Evolutionary conservation across 2,113 vertebrate genomes (phyloP).

Genomic region (Synchiropus splendidus): DNA sequence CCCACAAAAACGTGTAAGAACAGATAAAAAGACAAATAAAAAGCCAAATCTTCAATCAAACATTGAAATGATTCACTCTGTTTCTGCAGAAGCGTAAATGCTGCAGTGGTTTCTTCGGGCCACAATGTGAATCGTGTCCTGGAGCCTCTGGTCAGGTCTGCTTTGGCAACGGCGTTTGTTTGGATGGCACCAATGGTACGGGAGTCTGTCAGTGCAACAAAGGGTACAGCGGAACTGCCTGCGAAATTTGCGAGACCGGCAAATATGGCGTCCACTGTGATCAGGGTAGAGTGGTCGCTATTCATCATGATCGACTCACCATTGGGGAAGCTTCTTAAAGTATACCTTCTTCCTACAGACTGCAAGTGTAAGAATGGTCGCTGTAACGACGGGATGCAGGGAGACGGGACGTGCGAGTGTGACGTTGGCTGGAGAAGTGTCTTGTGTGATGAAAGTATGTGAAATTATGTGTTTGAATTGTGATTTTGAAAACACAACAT

Average conservation of each 20-base stretch:
- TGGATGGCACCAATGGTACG: slow-evolving; percentile 72
- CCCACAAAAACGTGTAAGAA: no score
- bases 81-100: slow-evolving; percentile 68
- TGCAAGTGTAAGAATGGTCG: slow-evolving; percentile 75
- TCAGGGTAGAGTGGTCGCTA: slow-evolving; percentile 63
- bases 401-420: slow-evolving; percentile 82
- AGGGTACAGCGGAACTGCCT: slow-evolving; percentile 77
- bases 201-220: slow-evolving; percentile 70
- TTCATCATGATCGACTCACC: neutral
- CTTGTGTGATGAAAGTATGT: slow-evolving; percentile 70
- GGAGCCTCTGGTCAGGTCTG: slow-evolving; percentile 63
- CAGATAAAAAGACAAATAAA: no score
- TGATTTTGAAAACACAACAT: no score
- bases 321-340: neutral
- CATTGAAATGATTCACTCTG: neutral
- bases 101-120: slow-evolving; percentile 79
- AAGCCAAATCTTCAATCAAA: neutral
- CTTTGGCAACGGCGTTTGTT: slow-evolving; percentile 74
- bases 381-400: slow-evolving; percentile 69
- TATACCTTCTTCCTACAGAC: slow-evolving; percentile 40
- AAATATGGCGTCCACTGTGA: slow-evolving; percentile 78
- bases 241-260: slow-evolving; percentile 70
- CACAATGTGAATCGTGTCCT: slow-evolving; percentile 82
- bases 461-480: no score
- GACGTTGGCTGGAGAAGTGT: slow-evolving; percentile 80